Conservation (phyloP, 2,113 vertebrate species). For the Daboia siamensis region DNA sequence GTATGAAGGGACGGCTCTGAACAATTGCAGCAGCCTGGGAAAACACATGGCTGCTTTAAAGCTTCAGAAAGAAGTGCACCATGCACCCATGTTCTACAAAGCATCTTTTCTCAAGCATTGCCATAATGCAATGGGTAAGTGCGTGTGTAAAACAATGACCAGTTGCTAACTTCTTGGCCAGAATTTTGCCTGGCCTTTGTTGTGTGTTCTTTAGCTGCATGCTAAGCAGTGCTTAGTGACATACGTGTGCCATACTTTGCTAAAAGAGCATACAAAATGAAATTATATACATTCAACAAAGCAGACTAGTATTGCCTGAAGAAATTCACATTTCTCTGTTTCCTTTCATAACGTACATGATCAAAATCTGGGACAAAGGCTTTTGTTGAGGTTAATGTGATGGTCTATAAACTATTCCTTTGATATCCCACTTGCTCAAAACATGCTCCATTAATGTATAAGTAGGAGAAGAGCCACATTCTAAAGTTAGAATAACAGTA, state of each 20-base stretch:
- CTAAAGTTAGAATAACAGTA: slow-evolving; percentile 10
- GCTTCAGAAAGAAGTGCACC: not conserved
- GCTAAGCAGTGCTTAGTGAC: slow-evolving; percentile 41
- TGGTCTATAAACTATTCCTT: slow-evolving; percentile 51
- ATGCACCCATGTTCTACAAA: not conserved
- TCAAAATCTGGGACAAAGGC: slow-evolving; percentile 33
- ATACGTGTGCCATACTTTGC: slow-evolving; percentile 35
- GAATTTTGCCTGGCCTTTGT: not conserved
- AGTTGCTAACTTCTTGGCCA: not conserved
- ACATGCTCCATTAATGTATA: not conserved
- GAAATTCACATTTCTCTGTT: slow-evolving; percentile 43
- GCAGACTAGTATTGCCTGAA: slow-evolving; percentile 41
- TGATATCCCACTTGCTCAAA: slow-evolving; percentile 52
- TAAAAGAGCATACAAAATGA: slow-evolving; percentile 18
- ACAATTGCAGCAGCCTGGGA: not conserved
- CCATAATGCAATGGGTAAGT: not conserved
- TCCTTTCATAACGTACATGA: slow-evolving; percentile 43
- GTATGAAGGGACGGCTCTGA: not conserved
- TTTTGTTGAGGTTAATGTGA: slow-evolving; percentile 47
- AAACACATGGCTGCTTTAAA: not conserved
- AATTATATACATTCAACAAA: slow-evolving; percentile 33
- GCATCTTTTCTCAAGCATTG: not conserved
- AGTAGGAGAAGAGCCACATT: slow-evolving; percentile 17
- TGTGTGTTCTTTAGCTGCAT: not conserved
- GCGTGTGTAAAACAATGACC: not conserved